Evolutionary conservation across 2,888 invertebrate genomes (phyloP).

Genomic region (Pomacea canaliculata): DNA sequence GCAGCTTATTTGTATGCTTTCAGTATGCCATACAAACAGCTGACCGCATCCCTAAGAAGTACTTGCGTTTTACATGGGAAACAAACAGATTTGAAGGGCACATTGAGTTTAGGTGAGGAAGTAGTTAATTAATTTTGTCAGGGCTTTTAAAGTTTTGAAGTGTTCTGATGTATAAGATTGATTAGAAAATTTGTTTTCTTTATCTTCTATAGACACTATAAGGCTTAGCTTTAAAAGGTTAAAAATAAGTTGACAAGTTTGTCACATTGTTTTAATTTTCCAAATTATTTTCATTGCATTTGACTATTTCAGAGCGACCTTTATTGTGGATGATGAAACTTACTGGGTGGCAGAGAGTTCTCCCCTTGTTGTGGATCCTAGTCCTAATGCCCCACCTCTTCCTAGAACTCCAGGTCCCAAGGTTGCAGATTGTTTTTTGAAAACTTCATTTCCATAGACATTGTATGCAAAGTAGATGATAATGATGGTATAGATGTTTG

Average conservation of each 20-base stretch:
- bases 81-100: slow-evolving; percentile 47
- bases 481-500: too few species aligned
- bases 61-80: slow-evolving; percentile 53
- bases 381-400: slow-evolving; percentile 37
- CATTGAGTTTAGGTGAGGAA: slow-evolving; percentile 56
- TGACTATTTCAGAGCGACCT: slow-evolving; percentile 48
- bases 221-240: too few species aligned
- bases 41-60: slow-evolving; percentile 36
- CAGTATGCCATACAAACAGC: slow-evolving; percentile 45
- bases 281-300: too few species aligned
- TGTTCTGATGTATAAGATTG: too few species aligned
- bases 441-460: too few species aligned
- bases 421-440: neutral
- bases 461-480: too few species aligned
- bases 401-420: slow-evolving; percentile 39
- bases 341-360: slow-evolving; percentile 66
- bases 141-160: too few species aligned
- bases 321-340: slow-evolving; percentile 48
- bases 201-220: too few species aligned
- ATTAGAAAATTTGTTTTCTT: too few species aligned
- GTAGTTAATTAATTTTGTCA: too few species aligned
- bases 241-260: too few species aligned
- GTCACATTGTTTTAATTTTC: too few species aligned
- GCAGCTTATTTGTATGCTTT: slow-evolving; percentile 19
- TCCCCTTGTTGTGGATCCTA: slow-evolving; percentile 45